Evolutionary conservation across 1,140 invertebrate species (phyloP).

Genomic region (Colletes latitarsis): DNA sequence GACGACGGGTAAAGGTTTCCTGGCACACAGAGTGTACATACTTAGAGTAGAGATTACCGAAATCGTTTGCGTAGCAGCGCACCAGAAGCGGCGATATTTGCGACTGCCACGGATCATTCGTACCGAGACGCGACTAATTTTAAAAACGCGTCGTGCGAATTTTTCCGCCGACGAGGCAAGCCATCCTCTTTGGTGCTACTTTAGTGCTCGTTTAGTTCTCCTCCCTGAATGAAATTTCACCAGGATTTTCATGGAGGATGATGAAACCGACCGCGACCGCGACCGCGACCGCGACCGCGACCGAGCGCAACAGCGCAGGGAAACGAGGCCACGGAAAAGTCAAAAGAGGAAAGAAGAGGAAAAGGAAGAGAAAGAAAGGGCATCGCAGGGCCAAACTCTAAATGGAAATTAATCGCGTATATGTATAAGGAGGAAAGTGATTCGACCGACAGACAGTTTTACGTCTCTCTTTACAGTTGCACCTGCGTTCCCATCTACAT

Average conservation of each 20-base stretch:
- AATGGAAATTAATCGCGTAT: constrained; percentile 59
- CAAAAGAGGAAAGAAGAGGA: neutral
- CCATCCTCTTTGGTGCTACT: no score
- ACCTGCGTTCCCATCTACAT: constrained; percentile 56
- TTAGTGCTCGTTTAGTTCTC: no score
- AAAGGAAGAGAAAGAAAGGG: neutral
- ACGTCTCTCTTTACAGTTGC: constrained; percentile 20
- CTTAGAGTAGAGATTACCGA: neutral
- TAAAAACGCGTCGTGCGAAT: no score
- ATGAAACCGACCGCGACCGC: neutral
- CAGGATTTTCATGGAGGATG: neutral
- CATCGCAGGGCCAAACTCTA: neutral
- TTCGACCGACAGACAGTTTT: constrained; percentile 45
- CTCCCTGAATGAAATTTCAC: neutral
- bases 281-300: neutral
- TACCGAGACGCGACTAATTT: no score
- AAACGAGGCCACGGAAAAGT: neutral
- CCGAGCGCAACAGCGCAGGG: neutral
- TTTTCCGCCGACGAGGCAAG: no score
- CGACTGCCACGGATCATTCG: no score
- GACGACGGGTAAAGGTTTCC: neutral
- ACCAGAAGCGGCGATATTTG: no score
- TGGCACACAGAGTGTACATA: neutral
- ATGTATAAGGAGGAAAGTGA: constrained; percentile 45
- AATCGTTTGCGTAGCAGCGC: no score